These are phyloP conservation scores for Timandra comae DNA, from an alignment of 2,888 invertebrate genomes.

Conservation along the genomic window DNA sequence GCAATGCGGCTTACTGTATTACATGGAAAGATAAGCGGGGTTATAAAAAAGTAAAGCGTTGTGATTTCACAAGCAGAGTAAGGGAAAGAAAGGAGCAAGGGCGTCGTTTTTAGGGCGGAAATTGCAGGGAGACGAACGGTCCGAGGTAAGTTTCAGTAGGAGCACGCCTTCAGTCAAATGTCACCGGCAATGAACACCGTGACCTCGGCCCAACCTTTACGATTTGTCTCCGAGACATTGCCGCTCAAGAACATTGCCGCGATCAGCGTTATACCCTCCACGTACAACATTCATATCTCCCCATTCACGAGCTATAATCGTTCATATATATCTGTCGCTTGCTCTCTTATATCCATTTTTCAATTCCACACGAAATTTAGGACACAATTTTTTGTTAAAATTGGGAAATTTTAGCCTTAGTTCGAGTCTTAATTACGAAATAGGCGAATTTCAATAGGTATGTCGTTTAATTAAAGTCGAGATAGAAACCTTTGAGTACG, in stretches of 20 bases:
- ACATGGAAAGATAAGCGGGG: conserved; percentile 42
- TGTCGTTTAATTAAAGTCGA: too few relatives aligned
- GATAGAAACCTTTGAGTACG: too few relatives aligned
- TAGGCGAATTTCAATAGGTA: too few relatives aligned
- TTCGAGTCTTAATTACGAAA: too few relatives aligned
- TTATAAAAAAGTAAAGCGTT: conserved; percentile 51
- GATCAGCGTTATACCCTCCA: conserved; percentile 35
- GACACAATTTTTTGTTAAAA: conserved; percentile 3
- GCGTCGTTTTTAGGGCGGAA: conserved; percentile 53
- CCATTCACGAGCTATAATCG: neutral
- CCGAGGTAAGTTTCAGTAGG: conserved; percentile 43
- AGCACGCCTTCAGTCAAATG: conserved; percentile 51
- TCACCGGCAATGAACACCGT: conserved; percentile 47
- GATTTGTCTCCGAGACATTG: conserved; percentile 41
- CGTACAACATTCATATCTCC: conserved; percentile 25
- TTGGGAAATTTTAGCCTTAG: too few relatives aligned
- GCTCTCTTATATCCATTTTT: too few relatives aligned
- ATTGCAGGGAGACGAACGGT: conserved; percentile 44
- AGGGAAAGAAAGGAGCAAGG: conserved; percentile 35
- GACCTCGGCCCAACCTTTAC: conserved; percentile 37
- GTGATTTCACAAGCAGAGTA: conserved; percentile 41
- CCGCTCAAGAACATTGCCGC: conserved; percentile 23
- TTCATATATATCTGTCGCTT: neutral
- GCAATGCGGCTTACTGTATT: conserved; percentile 36
- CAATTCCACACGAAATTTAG: too few relatives aligned